Evolutionary conservation across 2,113 vertebrate genomes (phyloP), one percentile per base, ranked within the genome.

Genomic region (Meles meles): DNA sequence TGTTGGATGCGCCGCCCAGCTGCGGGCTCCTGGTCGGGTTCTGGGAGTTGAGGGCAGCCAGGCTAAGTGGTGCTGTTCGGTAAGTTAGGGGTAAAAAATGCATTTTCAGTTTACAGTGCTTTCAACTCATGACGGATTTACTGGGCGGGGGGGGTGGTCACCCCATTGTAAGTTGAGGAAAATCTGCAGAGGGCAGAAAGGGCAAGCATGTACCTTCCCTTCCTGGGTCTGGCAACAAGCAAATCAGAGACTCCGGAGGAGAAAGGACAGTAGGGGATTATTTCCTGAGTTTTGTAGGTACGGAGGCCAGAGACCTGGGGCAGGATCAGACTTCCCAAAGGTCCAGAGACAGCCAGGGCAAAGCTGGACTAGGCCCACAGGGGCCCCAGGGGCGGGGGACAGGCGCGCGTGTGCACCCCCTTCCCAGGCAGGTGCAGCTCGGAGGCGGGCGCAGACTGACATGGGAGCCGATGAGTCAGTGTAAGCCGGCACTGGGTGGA

Each of bases 191-290:
- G 7, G 34, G 37, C 6, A 49, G 42, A 31, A 6, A 10, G 39
- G 77, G 59, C 49, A 3, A 13, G 39, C 59, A 27, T 3, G 0
- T 0, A 2, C 42, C 39, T 49, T 15, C 31, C 25, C 55, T 6
- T 34, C n/a, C n/a, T 5, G 20, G 44, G 34, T 12, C 65, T 27
- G 34, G 29, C 5, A 29, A n/a, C 0, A 20, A 59, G 6, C 27
- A 2, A 3, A 9, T 0, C 12, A 65, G 61, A 34, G 23, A 10
- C 23, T 52, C 74, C 18, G 6, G 4, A 27, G 0, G 0, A 44
- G 59, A 21, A 34, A 44, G 11, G 14, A 5, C 1, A 10, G 25
- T 8, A 1, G 15, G 65, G n/a, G 13, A 1, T 9, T 47, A 8
- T 52, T 61, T 57, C 27, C 63, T 0, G 1, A 0, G 8, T 21